A percentile compares a stretch with the other conserved stretches of the same genome.
These are phyloP conservation scores for Pseudomyrmex cubaensis DNA, from an alignment of 1,140 invertebrate genomes.

Conservation along the genomic window DNA sequence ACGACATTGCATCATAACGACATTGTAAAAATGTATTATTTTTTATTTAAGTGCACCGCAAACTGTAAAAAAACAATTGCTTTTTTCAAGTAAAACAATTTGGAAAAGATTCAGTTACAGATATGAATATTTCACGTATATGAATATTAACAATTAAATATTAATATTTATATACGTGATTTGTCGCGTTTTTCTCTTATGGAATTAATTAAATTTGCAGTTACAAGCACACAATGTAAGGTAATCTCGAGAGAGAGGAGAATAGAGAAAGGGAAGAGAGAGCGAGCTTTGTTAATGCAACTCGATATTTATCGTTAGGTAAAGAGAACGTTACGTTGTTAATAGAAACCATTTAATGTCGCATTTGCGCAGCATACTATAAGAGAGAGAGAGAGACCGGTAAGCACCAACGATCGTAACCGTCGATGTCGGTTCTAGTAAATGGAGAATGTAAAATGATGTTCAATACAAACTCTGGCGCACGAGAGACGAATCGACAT, in stretches of 20 bases:
- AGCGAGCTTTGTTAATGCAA: not conserved
- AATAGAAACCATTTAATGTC: conserved; percentile 56
- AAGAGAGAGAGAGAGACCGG: not conserved
- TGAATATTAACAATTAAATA: no score
- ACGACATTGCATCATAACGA: not conserved
- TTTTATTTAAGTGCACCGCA: not conserved
- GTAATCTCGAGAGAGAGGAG: no score
- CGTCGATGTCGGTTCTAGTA: conserved; percentile 47
- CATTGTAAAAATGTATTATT: conserved; percentile 5
- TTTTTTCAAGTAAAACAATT: not conserved
- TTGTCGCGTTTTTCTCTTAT: not conserved
- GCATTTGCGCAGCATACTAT: conserved; percentile 11
- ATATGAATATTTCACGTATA: no score
- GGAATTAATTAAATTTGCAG: conserved; percentile 48
- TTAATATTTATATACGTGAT: no score
- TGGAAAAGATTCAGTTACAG: conserved; percentile 17
- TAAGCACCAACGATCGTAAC: conserved; percentile 40
- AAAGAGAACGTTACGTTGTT: conserved; percentile 25
- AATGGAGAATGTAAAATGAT: conserved; percentile 50
- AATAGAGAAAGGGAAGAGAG: not conserved
- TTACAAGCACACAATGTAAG: conserved; percentile 6
- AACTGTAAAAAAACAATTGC: not conserved
- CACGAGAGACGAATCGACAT: conserved; percentile 53
- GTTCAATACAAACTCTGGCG: conserved; percentile 38
- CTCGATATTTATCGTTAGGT: conserved; percentile 32